Percentiles rank a stretch among this genome's conserved stretches.
These are phyloP conservation scores for Phymanthus crucifer DNA, from an alignment of 92 coral and sea anemone species.

Conservation along the genomic window DNA sequence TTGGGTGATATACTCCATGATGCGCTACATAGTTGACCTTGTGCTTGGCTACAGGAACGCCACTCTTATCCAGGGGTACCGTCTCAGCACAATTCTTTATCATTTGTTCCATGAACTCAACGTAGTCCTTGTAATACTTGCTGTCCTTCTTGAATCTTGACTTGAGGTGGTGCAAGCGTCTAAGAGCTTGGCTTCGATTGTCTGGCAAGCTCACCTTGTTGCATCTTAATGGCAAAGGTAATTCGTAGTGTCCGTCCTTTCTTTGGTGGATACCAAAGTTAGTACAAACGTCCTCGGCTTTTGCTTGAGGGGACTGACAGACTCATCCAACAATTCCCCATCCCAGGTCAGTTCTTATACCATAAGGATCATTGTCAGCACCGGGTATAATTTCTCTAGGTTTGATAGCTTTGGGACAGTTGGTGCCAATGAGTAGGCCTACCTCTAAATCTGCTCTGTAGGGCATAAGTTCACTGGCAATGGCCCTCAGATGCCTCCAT, in stretches of 20 bases:
- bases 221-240: conserved; percentile 38
- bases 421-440: conserved; percentile 43
- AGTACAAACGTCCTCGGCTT: conserved; percentile 29
- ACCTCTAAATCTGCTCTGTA: conserved; percentile 41
- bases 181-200: conserved; percentile 25
- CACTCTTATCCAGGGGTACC: not conserved
- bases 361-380: conserved; percentile 41
- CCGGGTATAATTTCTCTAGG: conserved; percentile 54
- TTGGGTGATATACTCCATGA: conserved; percentile 25
- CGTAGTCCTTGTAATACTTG: conserved; percentile 43
- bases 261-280: conserved; percentile 50
- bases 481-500: conserved; percentile 38
- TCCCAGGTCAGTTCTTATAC: conserved; percentile 41
- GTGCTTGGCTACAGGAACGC: not conserved
- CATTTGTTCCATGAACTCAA: conserved; percentile 53
- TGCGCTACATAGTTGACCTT: conserved; percentile 12
- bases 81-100: conserved; percentile 48
- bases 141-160: conserved; percentile 34
- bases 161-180: conserved; percentile 28
- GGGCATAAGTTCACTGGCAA: conserved; percentile 42
- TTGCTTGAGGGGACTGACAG: conserved; percentile 17
- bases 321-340: conserved; percentile 58
- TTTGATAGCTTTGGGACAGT: conserved; percentile 51
- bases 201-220: conserved; percentile 28
- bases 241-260: conserved; percentile 54